A percentile compares a stretch with the other conserved stretches of the same genome.
Evolutionary conservation across 2,113 vertebrate species (phyloP).

Genomic region (Bos taurus): DNA sequence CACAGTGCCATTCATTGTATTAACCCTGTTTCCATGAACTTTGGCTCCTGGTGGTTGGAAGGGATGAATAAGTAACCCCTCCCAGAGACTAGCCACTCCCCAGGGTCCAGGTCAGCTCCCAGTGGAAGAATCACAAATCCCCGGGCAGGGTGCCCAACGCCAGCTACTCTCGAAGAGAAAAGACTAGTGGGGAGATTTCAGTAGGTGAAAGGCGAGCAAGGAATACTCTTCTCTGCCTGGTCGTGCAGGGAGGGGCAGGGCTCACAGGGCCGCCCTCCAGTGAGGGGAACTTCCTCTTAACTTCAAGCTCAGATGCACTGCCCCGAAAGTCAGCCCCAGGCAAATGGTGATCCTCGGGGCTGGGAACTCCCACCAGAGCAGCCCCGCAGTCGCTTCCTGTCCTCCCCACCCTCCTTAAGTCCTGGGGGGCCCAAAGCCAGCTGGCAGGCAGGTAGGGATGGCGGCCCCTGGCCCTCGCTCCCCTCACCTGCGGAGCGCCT

Average conservation of each 20-base stretch:
- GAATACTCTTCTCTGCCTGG: background rate
- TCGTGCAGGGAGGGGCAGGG: rapidly evolving
- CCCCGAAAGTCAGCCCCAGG: background rate
- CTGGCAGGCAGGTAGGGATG: background rate
- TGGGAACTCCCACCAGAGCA: rapidly evolving
- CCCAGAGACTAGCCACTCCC: background rate
- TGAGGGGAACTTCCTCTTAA: background rate
- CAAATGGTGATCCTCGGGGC: background rate
- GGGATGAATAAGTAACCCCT: background rate
- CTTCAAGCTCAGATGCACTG: background rate
- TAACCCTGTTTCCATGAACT: background rate
- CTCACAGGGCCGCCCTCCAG: background rate
- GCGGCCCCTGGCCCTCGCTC: background rate
- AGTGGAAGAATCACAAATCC: background rate
- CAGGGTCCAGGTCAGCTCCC: background rate
- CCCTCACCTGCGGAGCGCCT: background rate
- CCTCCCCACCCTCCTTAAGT: background rate
- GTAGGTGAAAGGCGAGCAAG: background rate
- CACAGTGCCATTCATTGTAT: background rate
- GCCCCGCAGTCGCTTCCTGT: background rate
- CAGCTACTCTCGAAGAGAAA: background rate
- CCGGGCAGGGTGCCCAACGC: background rate
- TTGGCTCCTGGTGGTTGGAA: background rate
- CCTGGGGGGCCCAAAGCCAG: rapidly evolving
- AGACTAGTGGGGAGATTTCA: background rate